Evolutionary conservation across 2,113 vertebrate genomes (phyloP).

Genomic region (Pomatorhinus ruficollis): DNA sequence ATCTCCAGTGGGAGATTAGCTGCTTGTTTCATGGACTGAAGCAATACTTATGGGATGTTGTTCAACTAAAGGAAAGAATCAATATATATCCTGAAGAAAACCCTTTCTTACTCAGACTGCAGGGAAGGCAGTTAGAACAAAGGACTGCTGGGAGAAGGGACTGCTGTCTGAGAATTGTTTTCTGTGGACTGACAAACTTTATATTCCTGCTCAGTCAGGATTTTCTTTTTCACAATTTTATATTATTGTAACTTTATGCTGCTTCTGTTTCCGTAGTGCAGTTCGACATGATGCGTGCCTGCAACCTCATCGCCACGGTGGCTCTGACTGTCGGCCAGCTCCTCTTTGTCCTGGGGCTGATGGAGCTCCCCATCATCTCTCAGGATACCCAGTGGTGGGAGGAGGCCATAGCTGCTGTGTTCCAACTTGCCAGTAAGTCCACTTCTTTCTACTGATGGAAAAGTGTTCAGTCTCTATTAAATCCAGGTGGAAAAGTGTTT

Average conservation of each 20-base stretch:
- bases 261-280: slow-evolving; percentile 81
- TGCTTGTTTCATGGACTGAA: background rate
- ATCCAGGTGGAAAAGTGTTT: background rate
- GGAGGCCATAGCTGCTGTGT: slow-evolving; percentile 95
- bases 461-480: background rate
- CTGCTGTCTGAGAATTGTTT: background rate
- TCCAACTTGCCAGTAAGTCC: slow-evolving; percentile 97
- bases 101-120: background rate
- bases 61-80: background rate
- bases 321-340: slow-evolving; percentile 92
- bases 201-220: background rate
- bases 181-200: background rate
- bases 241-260: background rate
- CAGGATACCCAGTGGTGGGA: slow-evolving; percentile 98
- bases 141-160: background rate
- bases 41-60: background rate
- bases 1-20: background rate
- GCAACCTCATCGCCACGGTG: slow-evolving; percentile 93
- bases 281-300: slow-evolving; percentile 99
- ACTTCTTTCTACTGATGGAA: background rate
- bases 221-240: background rate
- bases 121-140: background rate
- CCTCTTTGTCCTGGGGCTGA: slow-evolving; percentile 89
- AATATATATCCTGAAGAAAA: background rate
- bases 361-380: slow-evolving; percentile 85